phyloP scores from a whole-genome alignment of 1,140 invertebrate species.

The Cataglyphis hispanica region DNA sequence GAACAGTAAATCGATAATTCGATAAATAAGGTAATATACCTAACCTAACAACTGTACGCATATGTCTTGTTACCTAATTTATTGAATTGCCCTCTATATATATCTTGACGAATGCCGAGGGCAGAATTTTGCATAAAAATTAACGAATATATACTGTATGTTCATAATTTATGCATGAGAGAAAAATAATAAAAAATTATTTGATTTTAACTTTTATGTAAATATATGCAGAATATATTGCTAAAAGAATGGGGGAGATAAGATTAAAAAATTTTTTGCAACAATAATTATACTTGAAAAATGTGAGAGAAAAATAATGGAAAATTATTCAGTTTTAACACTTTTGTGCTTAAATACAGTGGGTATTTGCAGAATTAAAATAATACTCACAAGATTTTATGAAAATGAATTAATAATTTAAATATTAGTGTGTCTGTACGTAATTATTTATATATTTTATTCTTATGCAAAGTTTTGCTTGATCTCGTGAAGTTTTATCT shows the following conservation, averaged over 20 bases:
- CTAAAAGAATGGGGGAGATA: no score
- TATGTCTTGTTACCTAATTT: no score
- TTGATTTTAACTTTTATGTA: not conserved
- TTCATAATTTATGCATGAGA: no score
- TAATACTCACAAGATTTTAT: no score
- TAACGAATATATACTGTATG: not conserved
- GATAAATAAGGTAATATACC: no score
- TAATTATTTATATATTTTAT: not conserved
- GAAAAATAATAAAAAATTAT: conserved; percentile 5
- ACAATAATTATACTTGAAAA: no score
- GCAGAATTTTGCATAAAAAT: not conserved
- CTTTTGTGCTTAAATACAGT: not conserved
- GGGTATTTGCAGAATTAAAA: not conserved
- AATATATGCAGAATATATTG: not conserved
- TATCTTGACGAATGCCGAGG: not conserved
- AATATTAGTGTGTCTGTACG: no score
- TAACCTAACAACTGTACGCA: no score
- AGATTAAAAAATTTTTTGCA: no score
- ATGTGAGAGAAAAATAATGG: not conserved
- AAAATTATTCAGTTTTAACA: not conserved
- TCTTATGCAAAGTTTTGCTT: not conserved
- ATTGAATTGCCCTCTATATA: no score
- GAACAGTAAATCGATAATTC: no score
- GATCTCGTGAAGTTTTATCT: not conserved
- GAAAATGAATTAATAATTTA: not conserved